Conservation (phyloP, 2,797 vertebrate genomes). For the Malacoctenus gilli region DNA sequence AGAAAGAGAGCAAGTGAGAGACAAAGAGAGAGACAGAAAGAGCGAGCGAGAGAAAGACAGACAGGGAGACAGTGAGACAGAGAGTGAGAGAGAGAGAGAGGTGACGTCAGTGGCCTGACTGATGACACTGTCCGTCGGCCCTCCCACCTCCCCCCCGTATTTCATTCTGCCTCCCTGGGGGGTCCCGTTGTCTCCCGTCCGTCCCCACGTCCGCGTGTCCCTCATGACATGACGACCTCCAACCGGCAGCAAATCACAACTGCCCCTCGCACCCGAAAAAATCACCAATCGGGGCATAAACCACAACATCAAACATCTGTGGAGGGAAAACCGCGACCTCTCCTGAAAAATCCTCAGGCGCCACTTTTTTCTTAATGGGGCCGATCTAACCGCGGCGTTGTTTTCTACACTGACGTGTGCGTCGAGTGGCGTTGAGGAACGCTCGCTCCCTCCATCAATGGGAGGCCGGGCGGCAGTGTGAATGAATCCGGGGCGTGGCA, state of each 20-base stretch:
- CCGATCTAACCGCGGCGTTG: conserved; percentile 34
- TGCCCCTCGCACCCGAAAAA: too few species aligned
- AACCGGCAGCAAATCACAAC: too few species aligned
- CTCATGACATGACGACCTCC: conserved; percentile 38
- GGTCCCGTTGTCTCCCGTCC: conserved; percentile 48
- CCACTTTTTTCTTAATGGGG: not conserved
- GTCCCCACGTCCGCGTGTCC: conserved; percentile 27
- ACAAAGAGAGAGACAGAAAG: too few species aligned
- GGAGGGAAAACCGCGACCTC: too few species aligned
- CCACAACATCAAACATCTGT: too few species aligned
- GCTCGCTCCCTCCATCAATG: conserved; percentile 64
- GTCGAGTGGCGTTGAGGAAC: conserved; percentile 37
- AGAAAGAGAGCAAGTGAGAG: too few species aligned
- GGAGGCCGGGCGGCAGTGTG: conserved; percentile 68
- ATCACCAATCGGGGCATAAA: too few species aligned
- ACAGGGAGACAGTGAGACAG: too few species aligned
- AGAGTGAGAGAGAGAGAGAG: too few species aligned
- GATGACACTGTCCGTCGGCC: conserved; percentile 43
- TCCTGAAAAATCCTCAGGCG: not conserved
- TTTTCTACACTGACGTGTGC: conserved; percentile 23
- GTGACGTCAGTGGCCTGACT: conserved; percentile 61
- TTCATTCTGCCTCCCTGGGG: conserved; percentile 31
- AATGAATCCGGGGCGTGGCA: conserved; percentile 78
- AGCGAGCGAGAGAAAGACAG: too few species aligned
- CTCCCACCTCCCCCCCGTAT: conserved; percentile 38